Evolutionary conservation across 2,888 invertebrate species (phyloP).

Genomic region (Eristalinus aeneus): DNA sequence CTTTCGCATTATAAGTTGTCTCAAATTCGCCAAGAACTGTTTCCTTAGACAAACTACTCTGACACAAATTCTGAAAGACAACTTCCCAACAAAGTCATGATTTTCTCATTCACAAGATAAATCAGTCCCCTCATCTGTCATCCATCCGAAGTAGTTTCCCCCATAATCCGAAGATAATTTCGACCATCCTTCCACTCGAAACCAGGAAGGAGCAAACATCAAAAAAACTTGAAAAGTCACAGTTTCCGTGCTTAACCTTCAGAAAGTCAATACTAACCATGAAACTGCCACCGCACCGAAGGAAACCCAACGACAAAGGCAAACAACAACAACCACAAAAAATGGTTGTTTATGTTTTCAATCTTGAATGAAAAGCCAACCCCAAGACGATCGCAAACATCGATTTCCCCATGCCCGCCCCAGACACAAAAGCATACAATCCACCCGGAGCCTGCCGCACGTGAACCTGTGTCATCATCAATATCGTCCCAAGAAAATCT

Average conservation of each 20-base stretch:
- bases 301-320: neutral
- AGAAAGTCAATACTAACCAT: neutral
- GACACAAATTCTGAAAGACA: no score
- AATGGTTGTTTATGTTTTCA: constrained; percentile 4
- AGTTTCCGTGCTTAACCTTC: neutral
- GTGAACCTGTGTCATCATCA: constrained; percentile 38
- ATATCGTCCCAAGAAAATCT: constrained; percentile 36
- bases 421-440: constrained; percentile 3
- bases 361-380: constrained; percentile 19
- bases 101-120: neutral
- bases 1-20: no score
- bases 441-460: constrained; percentile 1
- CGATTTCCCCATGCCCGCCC: neutral
- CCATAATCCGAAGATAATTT: neutral
- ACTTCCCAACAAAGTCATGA: neutral
- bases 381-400: neutral
- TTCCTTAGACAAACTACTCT: neutral
- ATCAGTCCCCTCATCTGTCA: neutral
- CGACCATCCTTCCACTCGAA: neutral
- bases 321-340: neutral
- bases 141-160: neutral
- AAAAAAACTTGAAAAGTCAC: neutral
- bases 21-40: neutral
- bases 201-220: neutral
- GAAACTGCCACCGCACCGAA: neutral